Conservation (phyloP, 2,113 vertebrate genomes). For the Sinocyclocheilus grahami region DNA sequence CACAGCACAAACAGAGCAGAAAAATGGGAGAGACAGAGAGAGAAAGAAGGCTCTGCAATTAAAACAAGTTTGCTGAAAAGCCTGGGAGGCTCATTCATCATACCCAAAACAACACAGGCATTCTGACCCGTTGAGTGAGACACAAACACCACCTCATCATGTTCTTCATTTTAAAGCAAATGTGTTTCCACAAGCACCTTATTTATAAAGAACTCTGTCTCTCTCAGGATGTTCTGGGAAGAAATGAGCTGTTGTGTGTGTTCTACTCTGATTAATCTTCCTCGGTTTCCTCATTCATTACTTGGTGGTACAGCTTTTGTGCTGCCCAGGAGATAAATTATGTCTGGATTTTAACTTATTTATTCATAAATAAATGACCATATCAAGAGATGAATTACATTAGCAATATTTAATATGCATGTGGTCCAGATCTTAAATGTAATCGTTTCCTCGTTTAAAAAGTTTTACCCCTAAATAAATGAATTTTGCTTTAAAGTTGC, state of each 20-base stretch:
- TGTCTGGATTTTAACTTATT: constrained; percentile 1
- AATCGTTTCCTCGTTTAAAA: background rate
- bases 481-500: background rate
- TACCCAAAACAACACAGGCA: constrained; percentile 44
- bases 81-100: constrained; percentile 62
- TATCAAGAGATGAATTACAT: background rate
- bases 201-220: constrained; percentile 29
- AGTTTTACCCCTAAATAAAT: background rate
- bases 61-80: constrained; percentile 56
- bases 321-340: constrained; percentile 30
- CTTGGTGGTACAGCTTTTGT: constrained; percentile 5
- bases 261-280: constrained; percentile 40
- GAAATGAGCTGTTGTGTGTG: constrained; percentile 24
- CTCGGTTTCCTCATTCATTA: constrained; percentile 16
- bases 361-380: constrained; percentile 37
- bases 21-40: background rate
- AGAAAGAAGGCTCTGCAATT: constrained; percentile 59
- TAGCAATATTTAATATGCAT: constrained; percentile 5
- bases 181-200: constrained; percentile 8
- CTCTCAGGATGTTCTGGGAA: constrained; percentile 4
- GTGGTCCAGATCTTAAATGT: background rate
- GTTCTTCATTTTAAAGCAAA: constrained; percentile 55
- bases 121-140: constrained; percentile 38
- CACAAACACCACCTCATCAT: constrained; percentile 23
- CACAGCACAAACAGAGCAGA: constrained; percentile 11